Percentiles rank a stretch among this genome's conserved stretches.
Evolutionary conservation across 2,797 vertebrate genomes (phyloP).

Genomic region (Dallia pectoralis): DNA sequence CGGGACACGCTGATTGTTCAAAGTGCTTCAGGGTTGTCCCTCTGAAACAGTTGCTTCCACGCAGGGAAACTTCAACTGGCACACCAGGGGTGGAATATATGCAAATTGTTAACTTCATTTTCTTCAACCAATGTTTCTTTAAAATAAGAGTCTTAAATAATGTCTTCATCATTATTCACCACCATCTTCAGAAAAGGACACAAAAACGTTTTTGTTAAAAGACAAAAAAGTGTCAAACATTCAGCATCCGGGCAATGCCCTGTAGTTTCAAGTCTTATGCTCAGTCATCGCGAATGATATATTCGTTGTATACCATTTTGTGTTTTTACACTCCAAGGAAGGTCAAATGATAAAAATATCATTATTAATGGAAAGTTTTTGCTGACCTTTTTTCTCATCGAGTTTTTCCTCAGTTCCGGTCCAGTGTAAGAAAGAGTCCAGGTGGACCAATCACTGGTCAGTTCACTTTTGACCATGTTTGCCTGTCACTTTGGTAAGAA

Average conservation of each 20-base stretch:
- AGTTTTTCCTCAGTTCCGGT: neutral
- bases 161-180: neutral
- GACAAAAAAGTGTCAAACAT: slow-evolving; percentile 10
- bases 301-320: no score
- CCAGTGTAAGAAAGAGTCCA: neutral
- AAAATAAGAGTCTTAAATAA: neutral
- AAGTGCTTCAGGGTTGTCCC: neutral
- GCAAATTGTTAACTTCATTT: neutral
- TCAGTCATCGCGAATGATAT: no score
- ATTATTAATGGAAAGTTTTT: no score
- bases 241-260: neutral
- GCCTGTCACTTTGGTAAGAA: slow-evolving; percentile 23
- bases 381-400: no score
- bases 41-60: slow-evolving; percentile 17
- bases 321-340: no score
- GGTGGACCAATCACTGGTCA: neutral
- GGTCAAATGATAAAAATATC: no score
- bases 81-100: neutral
- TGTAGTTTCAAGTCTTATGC: neutral
- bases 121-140: neutral
- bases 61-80: neutral
- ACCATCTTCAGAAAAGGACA: neutral
- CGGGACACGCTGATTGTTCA: neutral
- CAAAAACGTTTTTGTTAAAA: slow-evolving; percentile 7
- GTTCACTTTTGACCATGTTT: neutral